Percentiles rank a stretch among this genome's conserved stretches.
Evolutionary conservation across 2,888 invertebrate species (phyloP).

Genomic region (Unio pictorum): DNA sequence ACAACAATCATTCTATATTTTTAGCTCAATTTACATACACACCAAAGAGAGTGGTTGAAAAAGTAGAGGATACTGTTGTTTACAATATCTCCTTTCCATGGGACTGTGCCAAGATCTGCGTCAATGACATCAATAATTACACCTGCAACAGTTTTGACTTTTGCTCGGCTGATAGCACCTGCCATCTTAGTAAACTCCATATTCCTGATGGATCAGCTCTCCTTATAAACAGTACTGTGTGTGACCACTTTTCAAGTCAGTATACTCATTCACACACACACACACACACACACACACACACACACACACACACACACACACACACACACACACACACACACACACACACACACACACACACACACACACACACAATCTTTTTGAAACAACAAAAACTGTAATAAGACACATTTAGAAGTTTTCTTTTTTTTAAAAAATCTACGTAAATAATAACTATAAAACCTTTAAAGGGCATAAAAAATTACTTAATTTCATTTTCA

Average conservation of each 20-base stretch:
- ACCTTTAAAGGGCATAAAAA: too few relatives aligned
- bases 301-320: not conserved
- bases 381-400: too few relatives aligned
- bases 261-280: not conserved
- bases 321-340: not conserved
- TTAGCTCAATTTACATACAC: constrained; percentile 50
- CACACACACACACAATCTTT: not conserved
- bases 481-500: too few relatives aligned
- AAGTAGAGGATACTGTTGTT: constrained; percentile 31
- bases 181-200: constrained; percentile 41
- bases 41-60: constrained; percentile 28
- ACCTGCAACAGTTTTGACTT: constrained; percentile 57
- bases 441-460: too few relatives aligned
- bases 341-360: too few relatives aligned
- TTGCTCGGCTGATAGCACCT: constrained; percentile 37
- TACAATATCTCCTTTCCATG: constrained; percentile 24
- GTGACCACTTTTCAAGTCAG: constrained; percentile 54
- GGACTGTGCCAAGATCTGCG: constrained; percentile 40
- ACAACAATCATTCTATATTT: constrained; percentile 2
- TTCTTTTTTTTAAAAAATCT: too few relatives aligned
- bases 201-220: constrained; percentile 33
- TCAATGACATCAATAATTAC: constrained; percentile 23
- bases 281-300: too few relatives aligned
- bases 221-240: constrained; percentile 16
- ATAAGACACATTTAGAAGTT: too few relatives aligned